Base-by-base conservation (phyloP, 2,888 invertebrate species). In the Coecobrya sp. region DNA sequence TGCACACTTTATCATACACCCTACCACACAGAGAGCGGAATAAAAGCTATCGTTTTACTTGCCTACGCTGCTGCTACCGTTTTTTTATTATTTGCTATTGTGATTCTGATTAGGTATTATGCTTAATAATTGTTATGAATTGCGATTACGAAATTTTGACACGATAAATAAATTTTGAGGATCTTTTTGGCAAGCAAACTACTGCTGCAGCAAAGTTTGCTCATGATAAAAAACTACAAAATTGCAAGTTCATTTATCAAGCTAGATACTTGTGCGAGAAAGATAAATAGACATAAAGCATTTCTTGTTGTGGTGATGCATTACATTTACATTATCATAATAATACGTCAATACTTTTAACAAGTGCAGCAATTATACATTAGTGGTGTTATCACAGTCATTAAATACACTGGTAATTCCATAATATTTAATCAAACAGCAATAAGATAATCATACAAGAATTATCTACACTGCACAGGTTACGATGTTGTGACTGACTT, bases 21-120 rank as follows among this genome's bases (percentile, higher is more conserved):
- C 1, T 65, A 25, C 27, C 27, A 49, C 16, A 68, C 70, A 73
- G n/a, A 81, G 30, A 16, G 55, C 16, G 52, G n/a, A 55, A 81
- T 49, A 55, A 81, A 30, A n/a, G n/a, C 16, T 81, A 30, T 13
- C 30, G 8, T 22, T 22, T 22, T 19, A 1, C 19, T 62, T 25
- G 22, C 10, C 16, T 19, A 4, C 7, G 10, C 19, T 19, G 59
- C n/a, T 81, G 52, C 30, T 81, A 81, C 81, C 42, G 73, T 25
- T 79, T 73, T 79, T 49, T n/a, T n/a, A n/a, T n/a, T 79, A 79
- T 79, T 52, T 79, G 79, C 52, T 52, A 79, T 73, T 73, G 70
- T 73, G n/a, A 30, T 68, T 68, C 0, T 68, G 16, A 55, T 62
- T 62, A 36, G 36, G 36, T 36, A 59, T 59, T 59, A 59, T 59